Evolutionary conservation across 2,888 invertebrate genomes (phyloP), one percentile per base, ranked within the genome.

Genomic region (Nymphalis urticae): DNA sequence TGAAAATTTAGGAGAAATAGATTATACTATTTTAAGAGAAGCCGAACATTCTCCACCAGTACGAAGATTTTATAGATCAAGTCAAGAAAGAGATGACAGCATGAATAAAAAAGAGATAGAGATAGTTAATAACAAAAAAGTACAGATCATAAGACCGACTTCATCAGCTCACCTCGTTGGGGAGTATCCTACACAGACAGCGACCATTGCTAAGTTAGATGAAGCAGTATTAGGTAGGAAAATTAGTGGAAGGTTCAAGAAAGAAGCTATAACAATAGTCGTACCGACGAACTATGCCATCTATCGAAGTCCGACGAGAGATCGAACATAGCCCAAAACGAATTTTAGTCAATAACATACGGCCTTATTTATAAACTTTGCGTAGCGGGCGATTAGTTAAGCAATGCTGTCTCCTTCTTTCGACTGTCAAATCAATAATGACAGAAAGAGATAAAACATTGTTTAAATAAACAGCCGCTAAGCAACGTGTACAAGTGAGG

Each of bases 71-170:
- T 87, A 91, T 48, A 84, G 92, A 80, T 92, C 92, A 3, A 92
- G 92, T 66, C 86, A 85, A 7, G 92, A 92, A 76, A 84, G 76
- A 66, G 64, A 76, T 42, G 58, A 58, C 36, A 77, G 68, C 36
- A 47, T 24, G 48, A 66, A 66, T 32, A 79, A 81, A 0, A 85
- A 81, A 77, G 89, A 91, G 77, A 86, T 88, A 76, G 78, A 82
- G 65, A 72, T 86, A 60, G 77, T 90, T 1, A 90, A 90, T 73
- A 87, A 89, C 73, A 88, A 91, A 66, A 89, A 84, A 75, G 84
- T 92, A 36, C 89, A 89, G 79, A 88, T 92, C 24, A 80, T 91
- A 1, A 82, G 90, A 73, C 90, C 92, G 0, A 88, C 87, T 1
- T 72, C 88, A 6, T 77, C 79, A 64, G 82, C 86, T 21, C 85